These are phyloP conservation scores for Aplodontia rufa DNA, from an alignment of 2,113 vertebrate species.

Conservation along the genomic window DNA sequence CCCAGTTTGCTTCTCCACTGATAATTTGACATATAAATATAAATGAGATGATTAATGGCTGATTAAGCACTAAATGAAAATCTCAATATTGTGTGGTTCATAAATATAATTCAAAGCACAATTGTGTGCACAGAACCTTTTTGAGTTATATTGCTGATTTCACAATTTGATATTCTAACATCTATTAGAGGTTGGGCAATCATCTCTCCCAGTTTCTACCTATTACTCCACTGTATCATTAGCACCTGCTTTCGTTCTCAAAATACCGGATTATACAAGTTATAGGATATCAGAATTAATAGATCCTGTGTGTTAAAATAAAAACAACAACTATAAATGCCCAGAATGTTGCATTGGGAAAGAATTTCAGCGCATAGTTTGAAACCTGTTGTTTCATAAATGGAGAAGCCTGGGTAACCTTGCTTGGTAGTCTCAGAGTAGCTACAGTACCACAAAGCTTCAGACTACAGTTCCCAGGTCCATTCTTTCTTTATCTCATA, in stretches of 20 bases:
- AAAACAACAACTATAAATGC: not conserved
- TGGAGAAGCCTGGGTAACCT: not conserved
- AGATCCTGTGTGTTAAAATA: not conserved
- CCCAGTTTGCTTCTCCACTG: not conserved
- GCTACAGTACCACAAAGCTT: not conserved
- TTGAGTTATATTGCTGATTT: not conserved
- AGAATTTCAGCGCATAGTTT: not conserved
- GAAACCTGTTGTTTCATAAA: not conserved
- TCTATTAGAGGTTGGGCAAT: not conserved
- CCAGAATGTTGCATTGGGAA: not conserved
- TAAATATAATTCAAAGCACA: not conserved
- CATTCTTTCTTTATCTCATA: not conserved
- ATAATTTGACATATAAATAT: not conserved
- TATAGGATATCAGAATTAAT: not conserved
- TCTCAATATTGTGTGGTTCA: not conserved
- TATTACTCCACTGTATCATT: not conserved
- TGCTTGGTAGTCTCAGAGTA: not conserved
- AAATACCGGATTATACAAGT: not conserved
- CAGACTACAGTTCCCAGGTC: not conserved
- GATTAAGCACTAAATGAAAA: not conserved
- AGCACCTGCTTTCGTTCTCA: not conserved
- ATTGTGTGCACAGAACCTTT: not conserved
- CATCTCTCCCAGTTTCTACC: not conserved
- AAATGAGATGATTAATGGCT: not conserved
- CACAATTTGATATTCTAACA: not conserved